phyloP scores from a whole-genome alignment of 2,888 invertebrate genomes.

The Drosophila siamana region DNA sequence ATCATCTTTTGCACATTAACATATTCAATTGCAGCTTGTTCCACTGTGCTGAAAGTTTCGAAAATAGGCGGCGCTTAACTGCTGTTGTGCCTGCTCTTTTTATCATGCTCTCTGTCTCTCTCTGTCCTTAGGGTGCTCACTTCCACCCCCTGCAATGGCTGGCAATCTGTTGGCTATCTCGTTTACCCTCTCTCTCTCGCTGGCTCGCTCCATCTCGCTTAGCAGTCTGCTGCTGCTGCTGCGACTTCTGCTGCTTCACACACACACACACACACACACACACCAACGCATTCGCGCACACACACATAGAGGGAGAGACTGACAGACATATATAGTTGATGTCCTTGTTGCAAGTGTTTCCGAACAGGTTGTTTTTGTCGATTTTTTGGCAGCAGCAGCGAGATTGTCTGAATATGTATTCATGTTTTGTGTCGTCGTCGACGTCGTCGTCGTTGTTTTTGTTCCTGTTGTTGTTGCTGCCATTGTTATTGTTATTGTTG shows the following conservation, averaged over 20 bases:
- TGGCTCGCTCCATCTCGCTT: slow-evolving; percentile 28
- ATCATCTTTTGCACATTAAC: too few relatives aligned
- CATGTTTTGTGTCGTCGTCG: slow-evolving; percentile 65
- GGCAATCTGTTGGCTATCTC: slow-evolving; percentile 61
- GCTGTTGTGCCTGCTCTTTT: slow-evolving; percentile 4
- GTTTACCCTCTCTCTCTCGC: slow-evolving; percentile 42
- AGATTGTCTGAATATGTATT: slow-evolving; percentile 81
- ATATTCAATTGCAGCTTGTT: not conserved
- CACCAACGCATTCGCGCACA: not conserved
- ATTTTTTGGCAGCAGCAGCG: slow-evolving; percentile 82
- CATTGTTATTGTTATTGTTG: slow-evolving; percentile 5
- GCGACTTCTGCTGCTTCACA: slow-evolving; percentile 22
- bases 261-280: slow-evolving; percentile 17
- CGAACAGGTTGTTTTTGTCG: slow-evolving; percentile 84
- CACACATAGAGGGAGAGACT: not conserved
- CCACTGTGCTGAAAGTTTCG: slow-evolving; percentile 53
- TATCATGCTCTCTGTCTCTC: not conserved
- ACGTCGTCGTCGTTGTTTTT: slow-evolving; percentile 27
- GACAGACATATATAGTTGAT: slow-evolving; percentile 58
- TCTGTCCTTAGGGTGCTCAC: slow-evolving; percentile 23
- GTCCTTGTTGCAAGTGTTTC: slow-evolving; percentile 83
- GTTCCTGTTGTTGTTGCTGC: slow-evolving; percentile 52
- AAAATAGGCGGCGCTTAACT: slow-evolving; percentile 62
- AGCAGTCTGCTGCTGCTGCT: slow-evolving; percentile 17
- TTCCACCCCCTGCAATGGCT: slow-evolving; percentile 36